These are phyloP conservation scores for Amazona guildingii DNA, from an alignment of 2,113 vertebrate species.

Conservation along the genomic window DNA sequence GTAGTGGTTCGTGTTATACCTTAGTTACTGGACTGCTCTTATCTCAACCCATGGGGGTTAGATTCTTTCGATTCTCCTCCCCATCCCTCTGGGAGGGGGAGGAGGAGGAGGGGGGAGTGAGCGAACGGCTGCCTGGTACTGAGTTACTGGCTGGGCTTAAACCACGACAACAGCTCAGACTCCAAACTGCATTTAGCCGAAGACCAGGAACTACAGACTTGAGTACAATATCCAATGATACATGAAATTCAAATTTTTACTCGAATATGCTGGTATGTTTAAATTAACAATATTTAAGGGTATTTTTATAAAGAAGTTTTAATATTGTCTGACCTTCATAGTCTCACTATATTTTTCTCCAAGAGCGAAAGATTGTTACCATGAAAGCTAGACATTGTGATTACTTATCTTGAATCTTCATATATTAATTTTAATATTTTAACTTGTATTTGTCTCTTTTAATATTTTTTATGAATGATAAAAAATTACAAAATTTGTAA, in stretches of 20 bases:
- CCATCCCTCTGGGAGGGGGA: no score
- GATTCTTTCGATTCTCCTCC: no score
- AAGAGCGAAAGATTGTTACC: neutral
- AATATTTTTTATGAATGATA: neutral
- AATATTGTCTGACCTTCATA: neutral
- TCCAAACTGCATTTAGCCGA: neutral
- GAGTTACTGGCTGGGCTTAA: no score
- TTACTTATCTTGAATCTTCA: neutral
- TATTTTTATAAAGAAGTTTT: neutral
- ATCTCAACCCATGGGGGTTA: no score
- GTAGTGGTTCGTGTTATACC: no score
- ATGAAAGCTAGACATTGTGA: neutral
- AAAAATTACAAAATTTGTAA: neutral
- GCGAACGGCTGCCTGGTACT: no score
- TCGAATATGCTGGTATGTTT: neutral
- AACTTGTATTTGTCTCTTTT: neutral
- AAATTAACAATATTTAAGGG: neutral
- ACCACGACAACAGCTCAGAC: neutral
- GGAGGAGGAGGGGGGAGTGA: no score
- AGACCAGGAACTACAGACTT: neutral
- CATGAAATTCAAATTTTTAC: neutral
- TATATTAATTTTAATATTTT: neutral
- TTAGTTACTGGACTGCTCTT: no score
- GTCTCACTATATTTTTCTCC: neutral
- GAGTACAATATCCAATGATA: neutral